These are phyloP conservation scores for Isurus oxyrinchus DNA, from an alignment of 2,113 vertebrate genomes.

Conservation along the genomic window DNA sequence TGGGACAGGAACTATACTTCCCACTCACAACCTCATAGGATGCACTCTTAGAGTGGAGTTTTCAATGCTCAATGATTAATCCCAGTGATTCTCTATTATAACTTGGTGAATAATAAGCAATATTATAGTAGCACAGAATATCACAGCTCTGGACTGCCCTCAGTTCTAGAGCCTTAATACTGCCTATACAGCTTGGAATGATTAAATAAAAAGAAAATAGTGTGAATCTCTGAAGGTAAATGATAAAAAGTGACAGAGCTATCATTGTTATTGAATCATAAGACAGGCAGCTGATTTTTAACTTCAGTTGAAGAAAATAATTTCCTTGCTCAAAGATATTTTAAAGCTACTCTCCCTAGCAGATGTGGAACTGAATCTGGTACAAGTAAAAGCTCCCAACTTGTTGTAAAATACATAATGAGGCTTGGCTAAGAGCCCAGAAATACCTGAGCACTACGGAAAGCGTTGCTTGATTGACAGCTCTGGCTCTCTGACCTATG, in stretches of 20 bases:
- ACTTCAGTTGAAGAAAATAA: background rate
- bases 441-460: too few species aligned
- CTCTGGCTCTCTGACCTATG: too few species aligned
- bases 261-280: background rate
- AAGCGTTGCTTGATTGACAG: too few species aligned
- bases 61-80: background rate
- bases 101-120: background rate
- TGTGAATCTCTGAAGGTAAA: background rate
- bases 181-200: background rate
- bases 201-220: background rate
- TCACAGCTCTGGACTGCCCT: background rate
- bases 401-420: background rate
- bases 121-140: too few species aligned
- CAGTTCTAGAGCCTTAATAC: background rate
- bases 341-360: background rate
- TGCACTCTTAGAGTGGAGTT: background rate
- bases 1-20: conserved; percentile 20
- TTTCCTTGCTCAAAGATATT: background rate
- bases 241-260: background rate
- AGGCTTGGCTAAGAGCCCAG: background rate
- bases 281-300: background rate
- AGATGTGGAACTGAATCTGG: background rate
- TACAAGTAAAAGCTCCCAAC: background rate
- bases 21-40: conserved; percentile 19
- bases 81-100: background rate